Percentiles rank a stretch among this genome's conserved stretches.
Evolutionary conservation across 1,140 invertebrate genomes (phyloP).

Genomic region (Caerostris darwini): DNA sequence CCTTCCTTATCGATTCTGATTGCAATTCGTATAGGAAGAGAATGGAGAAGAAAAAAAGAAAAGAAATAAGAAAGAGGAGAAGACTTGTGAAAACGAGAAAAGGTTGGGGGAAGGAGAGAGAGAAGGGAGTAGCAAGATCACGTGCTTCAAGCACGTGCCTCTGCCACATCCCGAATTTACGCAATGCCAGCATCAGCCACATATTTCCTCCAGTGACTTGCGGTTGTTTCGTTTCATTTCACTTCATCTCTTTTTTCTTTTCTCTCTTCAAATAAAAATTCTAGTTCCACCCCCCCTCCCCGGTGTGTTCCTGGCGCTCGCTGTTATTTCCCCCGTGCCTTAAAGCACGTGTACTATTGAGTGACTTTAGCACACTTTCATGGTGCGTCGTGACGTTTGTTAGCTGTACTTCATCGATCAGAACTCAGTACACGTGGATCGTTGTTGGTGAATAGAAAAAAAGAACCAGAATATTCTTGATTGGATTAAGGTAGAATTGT

Average conservation of each 20-base stretch:
- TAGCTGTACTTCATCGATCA: neutral
- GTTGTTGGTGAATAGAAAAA: neutral
- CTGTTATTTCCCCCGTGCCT: neutral
- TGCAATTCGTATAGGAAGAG: neutral
- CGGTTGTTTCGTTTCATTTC: neutral
- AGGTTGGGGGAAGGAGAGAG: neutral
- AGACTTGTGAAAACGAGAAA: neutral
- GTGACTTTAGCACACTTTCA: neutral
- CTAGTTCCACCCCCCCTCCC: neutral
- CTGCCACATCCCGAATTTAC: neutral
- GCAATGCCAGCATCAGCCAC: neutral
- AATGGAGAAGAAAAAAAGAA: neutral
- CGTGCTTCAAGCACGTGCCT: slow-evolving; percentile 7
- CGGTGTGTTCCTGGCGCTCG: neutral
- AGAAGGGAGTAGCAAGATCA: neutral
- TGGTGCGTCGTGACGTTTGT: neutral
- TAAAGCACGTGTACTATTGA: slow-evolving; percentile 28
- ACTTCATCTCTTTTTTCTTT: neutral
- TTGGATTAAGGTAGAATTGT: no score
- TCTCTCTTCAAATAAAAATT: neutral
- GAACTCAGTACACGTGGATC: neutral
- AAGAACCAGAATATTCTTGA: neutral
- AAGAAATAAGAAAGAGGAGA: neutral
- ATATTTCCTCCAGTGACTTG: slow-evolving; percentile 12
- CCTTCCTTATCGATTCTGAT: neutral